Conservation (phyloP, 1,140 invertebrate species). For the silkworm (Bombyx mori) region DNA sequence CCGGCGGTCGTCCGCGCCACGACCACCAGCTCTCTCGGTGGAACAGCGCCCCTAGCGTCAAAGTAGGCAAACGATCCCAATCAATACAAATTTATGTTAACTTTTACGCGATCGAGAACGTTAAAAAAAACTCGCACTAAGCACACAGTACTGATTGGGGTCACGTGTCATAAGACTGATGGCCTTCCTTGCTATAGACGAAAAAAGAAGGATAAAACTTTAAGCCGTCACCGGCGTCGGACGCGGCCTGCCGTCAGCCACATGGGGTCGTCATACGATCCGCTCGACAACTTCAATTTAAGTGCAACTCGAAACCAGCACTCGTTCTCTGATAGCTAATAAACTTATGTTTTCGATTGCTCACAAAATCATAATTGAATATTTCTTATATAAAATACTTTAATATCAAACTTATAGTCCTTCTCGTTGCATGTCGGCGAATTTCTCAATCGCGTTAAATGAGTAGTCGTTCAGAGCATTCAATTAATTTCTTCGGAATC, state of each 20-base stretch:
- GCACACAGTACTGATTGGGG: no score
- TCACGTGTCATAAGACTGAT: conserved; percentile 57
- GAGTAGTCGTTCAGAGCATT: conserved; percentile 13
- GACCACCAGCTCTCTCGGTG: no score
- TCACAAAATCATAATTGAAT: conserved; percentile 11
- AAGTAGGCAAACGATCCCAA: no score
- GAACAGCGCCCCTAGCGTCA: no score
- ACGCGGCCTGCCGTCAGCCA: conserved; percentile 17
- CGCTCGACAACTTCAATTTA: conserved; percentile 51
- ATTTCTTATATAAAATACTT: conserved; percentile 6
- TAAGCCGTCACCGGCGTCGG: conserved; percentile 39
- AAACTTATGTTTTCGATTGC: conserved; percentile 22
- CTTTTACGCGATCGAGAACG: no score
- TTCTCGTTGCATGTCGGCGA: no score
- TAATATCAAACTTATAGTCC: not conserved
- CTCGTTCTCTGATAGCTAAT: conserved; percentile 32
- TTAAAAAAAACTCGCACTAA: no score
- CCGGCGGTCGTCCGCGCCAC: no score
- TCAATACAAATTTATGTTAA: no score
- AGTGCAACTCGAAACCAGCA: conserved; percentile 36
- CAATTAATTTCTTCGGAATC: conserved; percentile 16
- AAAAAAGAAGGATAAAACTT: conserved; percentile 34
- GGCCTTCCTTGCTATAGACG: conserved; percentile 33
- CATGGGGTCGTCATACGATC: conserved; percentile 11
- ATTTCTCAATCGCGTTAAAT: conserved; percentile 7